Conservation (phyloP, 2,888 invertebrate species). For the Calliphora vomitoria region DNA sequence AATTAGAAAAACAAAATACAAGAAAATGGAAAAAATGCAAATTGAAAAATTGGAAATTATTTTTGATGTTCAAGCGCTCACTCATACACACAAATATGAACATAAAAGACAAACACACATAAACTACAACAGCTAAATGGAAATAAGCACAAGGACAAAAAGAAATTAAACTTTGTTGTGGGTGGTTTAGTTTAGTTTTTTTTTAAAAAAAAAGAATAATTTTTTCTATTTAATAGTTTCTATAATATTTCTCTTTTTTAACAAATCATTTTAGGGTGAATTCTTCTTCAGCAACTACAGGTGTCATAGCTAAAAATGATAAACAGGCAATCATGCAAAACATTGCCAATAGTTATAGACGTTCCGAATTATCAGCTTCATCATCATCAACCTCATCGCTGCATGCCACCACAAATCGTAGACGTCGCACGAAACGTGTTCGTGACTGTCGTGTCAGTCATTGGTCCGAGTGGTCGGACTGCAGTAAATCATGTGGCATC, state of each 20-base stretch:
- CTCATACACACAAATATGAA: constrained; percentile 4
- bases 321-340: constrained; percentile 90
- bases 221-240: constrained; percentile 1
- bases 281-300: constrained; percentile 73
- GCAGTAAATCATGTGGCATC: constrained; percentile 95
- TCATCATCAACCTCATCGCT: constrained; percentile 78
- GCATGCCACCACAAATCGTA: constrained; percentile 82
- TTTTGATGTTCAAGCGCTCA: constrained; percentile 58
- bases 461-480: constrained; percentile 95
- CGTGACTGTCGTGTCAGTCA: constrained; percentile 93
- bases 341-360: constrained; percentile 88
- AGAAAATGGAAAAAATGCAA: constrained; percentile 43
- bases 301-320: constrained; percentile 86
- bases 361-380: constrained; percentile 79
- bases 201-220: neutral
- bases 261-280: constrained; percentile 77
- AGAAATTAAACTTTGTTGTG: constrained; percentile 12
- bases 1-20: constrained; percentile 12
- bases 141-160: constrained; percentile 35
- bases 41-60: constrained; percentile 70
- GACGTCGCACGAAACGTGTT: constrained; percentile 84
- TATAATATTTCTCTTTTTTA: constrained; percentile 16
- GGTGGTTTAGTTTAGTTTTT: neutral
- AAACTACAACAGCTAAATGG: neutral
- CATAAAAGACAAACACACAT: neutral